A percentile compares a stretch with the other conserved stretches of the same genome.
Evolutionary conservation across 2,113 vertebrate genomes (phyloP).

Genomic region (Origma solitaria): DNA sequence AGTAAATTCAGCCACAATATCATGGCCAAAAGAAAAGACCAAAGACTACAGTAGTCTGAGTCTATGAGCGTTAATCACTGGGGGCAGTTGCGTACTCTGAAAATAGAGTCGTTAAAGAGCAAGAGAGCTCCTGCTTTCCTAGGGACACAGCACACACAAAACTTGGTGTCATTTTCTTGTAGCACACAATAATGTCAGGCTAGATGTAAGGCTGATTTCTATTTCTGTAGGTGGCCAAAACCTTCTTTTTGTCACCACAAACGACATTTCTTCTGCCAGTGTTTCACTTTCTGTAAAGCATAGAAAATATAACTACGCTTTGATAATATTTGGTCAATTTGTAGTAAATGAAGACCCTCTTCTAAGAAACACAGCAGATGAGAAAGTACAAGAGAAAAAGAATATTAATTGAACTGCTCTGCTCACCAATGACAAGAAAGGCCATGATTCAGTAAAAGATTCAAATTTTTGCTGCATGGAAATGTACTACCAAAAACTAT

Average conservation of each 20-base stretch:
- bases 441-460: neutral
- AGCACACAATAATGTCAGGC: neutral
- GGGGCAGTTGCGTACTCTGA: neutral
- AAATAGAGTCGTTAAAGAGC: neutral
- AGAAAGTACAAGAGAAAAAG: neutral
- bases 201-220: neutral
- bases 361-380: neutral
- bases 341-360: neutral
- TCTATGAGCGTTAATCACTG: neutral
- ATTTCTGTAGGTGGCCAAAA: neutral
- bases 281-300: neutral
- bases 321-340: neutral
- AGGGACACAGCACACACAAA: neutral
- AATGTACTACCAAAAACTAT: neutral
- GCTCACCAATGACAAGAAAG: neutral
- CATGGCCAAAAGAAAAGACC: neutral
- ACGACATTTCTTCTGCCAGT: neutral
- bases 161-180: neutral
- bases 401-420: neutral
- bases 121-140: neutral
- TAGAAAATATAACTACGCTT: neutral
- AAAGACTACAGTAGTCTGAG: neutral
- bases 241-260: neutral
- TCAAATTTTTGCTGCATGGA: neutral
- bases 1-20: constrained; percentile 19